Base-by-base conservation (phyloP, 1,140 invertebrate genomes). In the Calliphora vicina region DNA sequence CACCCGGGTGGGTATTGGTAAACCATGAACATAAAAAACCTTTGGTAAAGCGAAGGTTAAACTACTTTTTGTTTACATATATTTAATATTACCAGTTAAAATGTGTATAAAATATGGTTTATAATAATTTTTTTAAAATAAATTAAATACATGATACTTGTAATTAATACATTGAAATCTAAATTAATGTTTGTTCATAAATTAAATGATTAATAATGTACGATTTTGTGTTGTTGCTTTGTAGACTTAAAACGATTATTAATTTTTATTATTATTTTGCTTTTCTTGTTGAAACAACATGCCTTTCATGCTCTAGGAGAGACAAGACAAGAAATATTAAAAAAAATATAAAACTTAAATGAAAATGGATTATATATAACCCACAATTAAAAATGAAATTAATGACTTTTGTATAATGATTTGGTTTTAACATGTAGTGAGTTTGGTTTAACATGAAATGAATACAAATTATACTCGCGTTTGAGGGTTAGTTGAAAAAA, bases 171-270 rank as follows among this genome's bases (percentile, higher is more conserved):
- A 76, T 35, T 76, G 29, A 76, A 76, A 35, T 35, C 17, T n/a
- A 76, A 76, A 76, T 76, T 74, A 76, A 76, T 76, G 50, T 76
- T n/a, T 29, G 29, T 35, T 42, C 73, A 76, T 76, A 76, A 74
- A 76, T 76, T 76, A 42, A 20, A 76, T 76, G 73, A 76, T 76
- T 76, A 76, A 57, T 57, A n/a, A 76, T 76, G 73, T 76, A 17
- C 6, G 27, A 8, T 20, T 8, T 35, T 35, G 35, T 35, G 35
- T 35, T 35, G 35, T 35, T 35, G 35, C 10, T 35, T 2, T 35
- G 6, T 35, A 35, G 35, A 35, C 5, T 35, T 35, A 35, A 35
- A 35, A 35, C 10, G 0, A 12, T 72, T 27, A 26, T 71, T 71
- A 27, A 23, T 26, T 26, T 26, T 26, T 27, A 26, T 17, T 8